Evolutionary conservation across 1,140 invertebrate genomes (phyloP), one percentile per base, ranked within the genome.

Genomic region (Eriosoma lanigerum): DNA sequence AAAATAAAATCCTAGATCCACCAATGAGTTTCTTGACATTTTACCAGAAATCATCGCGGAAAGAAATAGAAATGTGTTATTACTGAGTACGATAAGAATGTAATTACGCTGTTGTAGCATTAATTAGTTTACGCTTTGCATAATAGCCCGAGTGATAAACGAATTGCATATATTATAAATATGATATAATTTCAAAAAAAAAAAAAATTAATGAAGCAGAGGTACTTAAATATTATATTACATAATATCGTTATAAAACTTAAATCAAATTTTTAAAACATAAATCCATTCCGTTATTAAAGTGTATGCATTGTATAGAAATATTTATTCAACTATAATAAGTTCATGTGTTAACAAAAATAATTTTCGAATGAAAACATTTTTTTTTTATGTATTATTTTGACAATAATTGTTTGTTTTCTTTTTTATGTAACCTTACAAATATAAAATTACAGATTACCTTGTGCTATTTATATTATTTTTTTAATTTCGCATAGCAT

Each of bases 381-480:
- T 6, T 19, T n/a, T n/a, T 64, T 66, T 44, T 44, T 3, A 44
- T 24, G 8, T 70, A 26, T 66, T 21, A 38, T 46, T 46, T 60
- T 15, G 24, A 15, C 56, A 19, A 29, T 29, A 60, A 5, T 3
- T 19, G 12, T 52, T 52, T 72, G 46, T n/a, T 52, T 52, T 4
- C 19, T 29, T 29, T 66, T 29, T 72, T 29, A 46, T 12, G 15
- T 21, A 68, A 15, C 5, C 24, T 26, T 72, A 26, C 3, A 21
- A 29, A 50, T 72, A n/a, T 6, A 29, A 8, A 4, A 38, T 38
- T 38, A 38, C 8, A 8, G 32, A 38, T 52, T 52, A 52, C 68
- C 68, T 72, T 72, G 68, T 72, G 8, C 68, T 72, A 72, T 72
- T 72, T 52, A 5, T 21, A 52, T 52, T 52, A 29, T 70, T 50